These are phyloP conservation scores for Macrotis lagotis DNA, from an alignment of 2,113 vertebrate genomes.

Conservation along the genomic window DNA sequence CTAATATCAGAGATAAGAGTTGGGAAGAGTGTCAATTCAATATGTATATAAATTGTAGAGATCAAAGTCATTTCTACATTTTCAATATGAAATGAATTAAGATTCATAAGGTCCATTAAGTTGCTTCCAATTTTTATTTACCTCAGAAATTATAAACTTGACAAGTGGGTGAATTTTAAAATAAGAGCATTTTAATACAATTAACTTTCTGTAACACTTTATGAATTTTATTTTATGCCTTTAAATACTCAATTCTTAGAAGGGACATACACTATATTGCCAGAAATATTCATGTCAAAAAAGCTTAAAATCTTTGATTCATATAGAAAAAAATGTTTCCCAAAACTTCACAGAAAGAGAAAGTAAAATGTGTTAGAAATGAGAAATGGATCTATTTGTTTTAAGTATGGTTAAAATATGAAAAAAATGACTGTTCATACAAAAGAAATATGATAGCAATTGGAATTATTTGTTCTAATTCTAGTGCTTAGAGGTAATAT, in stretches of 20 bases:
- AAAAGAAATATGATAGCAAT: too few species aligned
- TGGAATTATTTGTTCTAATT: too few species aligned
- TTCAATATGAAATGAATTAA: neutral
- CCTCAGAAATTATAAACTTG: neutral
- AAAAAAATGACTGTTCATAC: too few species aligned
- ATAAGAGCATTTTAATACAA: neutral
- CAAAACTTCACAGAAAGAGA: neutral
- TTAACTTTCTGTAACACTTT: neutral
- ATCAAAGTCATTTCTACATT: neutral
- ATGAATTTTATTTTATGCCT: neutral
- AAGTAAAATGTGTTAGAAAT: neutral
- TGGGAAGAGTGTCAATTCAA: neutral
- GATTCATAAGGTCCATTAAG: neutral
- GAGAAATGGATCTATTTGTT: too few species aligned
- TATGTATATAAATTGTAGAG: neutral
- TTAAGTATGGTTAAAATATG: too few species aligned
- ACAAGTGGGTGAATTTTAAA: too few species aligned
- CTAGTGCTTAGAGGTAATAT: too few species aligned
- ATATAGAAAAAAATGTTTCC: neutral
- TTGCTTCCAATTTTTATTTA: neutral
- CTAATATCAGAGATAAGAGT: neutral
- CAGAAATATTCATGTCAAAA: neutral
- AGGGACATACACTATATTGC: neutral
- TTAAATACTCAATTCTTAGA: neutral
- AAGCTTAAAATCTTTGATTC: neutral